These are phyloP conservation scores for Autographa gamma DNA, from an alignment of 2,888 invertebrate species.

Conservation along the genomic window DNA sequence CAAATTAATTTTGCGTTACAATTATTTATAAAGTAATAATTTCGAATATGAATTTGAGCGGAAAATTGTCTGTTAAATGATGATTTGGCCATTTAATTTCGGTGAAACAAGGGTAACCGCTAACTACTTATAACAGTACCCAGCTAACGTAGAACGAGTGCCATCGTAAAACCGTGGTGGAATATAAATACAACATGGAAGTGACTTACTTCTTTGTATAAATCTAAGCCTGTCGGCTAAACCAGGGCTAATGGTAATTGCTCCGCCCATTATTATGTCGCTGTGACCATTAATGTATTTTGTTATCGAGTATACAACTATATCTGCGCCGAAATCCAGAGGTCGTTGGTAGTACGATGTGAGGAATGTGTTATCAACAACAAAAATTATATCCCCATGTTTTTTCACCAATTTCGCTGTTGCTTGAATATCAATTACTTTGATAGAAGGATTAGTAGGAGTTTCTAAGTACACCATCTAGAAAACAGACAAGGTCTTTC, in stretches of 20 bases:
- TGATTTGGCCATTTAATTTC: no score
- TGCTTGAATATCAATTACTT: constrained; percentile 95
- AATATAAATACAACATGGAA: background rate
- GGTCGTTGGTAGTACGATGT: constrained; percentile 97
- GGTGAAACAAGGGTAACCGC: no score
- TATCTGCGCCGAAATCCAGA: constrained; percentile 96
- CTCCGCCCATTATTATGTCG: constrained; percentile 98
- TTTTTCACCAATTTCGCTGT: constrained; percentile 88
- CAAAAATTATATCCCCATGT: constrained; percentile 17
- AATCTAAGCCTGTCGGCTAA: constrained; percentile 93
- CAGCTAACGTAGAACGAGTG: no score
- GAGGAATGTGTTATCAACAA: constrained; percentile 84
- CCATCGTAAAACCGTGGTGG: no score
- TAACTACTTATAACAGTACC: no score
- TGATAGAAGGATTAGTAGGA: constrained; percentile 97
- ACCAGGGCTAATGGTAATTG: constrained; percentile 92
- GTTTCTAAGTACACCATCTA: constrained; percentile 97
- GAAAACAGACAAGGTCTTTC: constrained; percentile 57
- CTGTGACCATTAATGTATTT: constrained; percentile 99
- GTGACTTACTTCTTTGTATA: constrained; percentile 93
- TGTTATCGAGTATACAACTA: constrained; percentile 96
- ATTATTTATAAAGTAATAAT: no score
- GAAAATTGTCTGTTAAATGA: no score
- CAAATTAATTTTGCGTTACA: no score
- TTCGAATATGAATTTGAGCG: no score